Percentiles rank a stretch among this genome's conserved stretches.
These are phyloP conservation scores for Aricia agestis DNA, from an alignment of 1,140 invertebrate species.

Conservation along the genomic window DNA sequence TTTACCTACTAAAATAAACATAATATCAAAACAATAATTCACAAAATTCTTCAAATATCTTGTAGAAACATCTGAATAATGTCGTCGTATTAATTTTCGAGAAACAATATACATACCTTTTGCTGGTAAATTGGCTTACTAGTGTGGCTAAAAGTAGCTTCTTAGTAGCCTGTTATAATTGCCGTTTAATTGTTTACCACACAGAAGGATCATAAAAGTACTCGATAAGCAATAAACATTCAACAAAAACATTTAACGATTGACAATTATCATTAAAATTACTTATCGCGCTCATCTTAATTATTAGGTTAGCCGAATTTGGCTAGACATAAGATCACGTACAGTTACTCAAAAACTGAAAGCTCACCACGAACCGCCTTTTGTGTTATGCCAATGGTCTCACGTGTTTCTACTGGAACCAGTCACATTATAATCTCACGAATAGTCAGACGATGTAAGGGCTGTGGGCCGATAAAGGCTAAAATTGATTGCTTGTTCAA, in stretches of 20 bases:
- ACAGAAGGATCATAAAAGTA: constrained; percentile 9
- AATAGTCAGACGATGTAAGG: background rate
- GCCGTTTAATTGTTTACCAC: background rate
- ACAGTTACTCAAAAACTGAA: constrained; percentile 28
- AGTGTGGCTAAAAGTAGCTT: background rate
- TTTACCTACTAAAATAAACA: background rate
- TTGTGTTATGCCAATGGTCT: background rate
- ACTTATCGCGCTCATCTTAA: constrained; percentile 1
- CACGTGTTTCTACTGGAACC: background rate
- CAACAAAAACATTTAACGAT: background rate
- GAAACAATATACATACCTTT: background rate
- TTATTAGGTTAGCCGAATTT: constrained; percentile 22
- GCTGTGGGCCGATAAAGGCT: no score
- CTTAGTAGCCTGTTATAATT: background rate
- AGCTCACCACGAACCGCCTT: constrained; percentile 23
- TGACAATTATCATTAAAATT: constrained; percentile 4
- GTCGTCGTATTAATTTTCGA: background rate
- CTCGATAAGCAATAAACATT: background rate
- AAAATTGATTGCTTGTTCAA: no score
- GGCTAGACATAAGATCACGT: constrained; percentile 27
- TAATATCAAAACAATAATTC: background rate
- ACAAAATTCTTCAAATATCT: no score
- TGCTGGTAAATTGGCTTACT: background rate
- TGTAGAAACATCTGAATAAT: no score
- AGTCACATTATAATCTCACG: background rate